Evolutionary conservation across 1,140 invertebrate species (phyloP), one percentile per base, ranked within the genome.

Genomic region (Lordiphosa clarofinis): DNA sequence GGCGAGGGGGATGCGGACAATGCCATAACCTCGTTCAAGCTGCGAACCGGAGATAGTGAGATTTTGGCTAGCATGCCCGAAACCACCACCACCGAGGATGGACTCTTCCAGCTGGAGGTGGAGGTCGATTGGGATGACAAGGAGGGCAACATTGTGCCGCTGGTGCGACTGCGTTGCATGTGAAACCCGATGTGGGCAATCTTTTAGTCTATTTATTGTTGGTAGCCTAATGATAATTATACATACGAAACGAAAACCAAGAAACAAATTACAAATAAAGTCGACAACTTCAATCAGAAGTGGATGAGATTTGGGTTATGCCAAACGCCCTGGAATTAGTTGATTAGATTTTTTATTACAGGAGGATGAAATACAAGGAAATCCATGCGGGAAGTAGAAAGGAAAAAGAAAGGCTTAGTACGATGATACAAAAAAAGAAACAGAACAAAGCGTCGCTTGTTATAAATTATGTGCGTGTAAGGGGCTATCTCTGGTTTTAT

Each of bases 181-280:
- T 84, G 57, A 86, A 50, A 46, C 11, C 36, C 39, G 21, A 24
- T 38, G 11, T 37, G 43, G 49, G 31, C 49, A 57, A 39, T 50
- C 64, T 56, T 58, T 68, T 68, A 84, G 78, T 69, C 57, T 86
- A 84, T 86, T 84, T 84, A 86, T 84, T 86, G 79, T 82, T 84
- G 78, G 57, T 82, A 81, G 75, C 75, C 72, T 75, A 82, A 82
- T 82, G 60, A 70, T 60, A 72, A 82, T 58, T 36, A 59, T 56
- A 46, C 42, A 60, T 52, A 59, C 47, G 43, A 46, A 7, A 33
- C 24, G 19, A 42, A 31, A 46, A 31, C 43, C 6, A n/a, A 46
- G 43, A 46, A 31, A 42, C 39, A 47, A 35, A 46, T 53, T 48
- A 69, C 47, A 65, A 59, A 64, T 74, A 66, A 81, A 68, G 58